Percentiles rank a stretch among this genome's conserved stretches.
These are phyloP conservation scores for Protobothrops flavoviridis DNA, from an alignment of 2,113 vertebrate species.

Conservation along the genomic window DNA sequence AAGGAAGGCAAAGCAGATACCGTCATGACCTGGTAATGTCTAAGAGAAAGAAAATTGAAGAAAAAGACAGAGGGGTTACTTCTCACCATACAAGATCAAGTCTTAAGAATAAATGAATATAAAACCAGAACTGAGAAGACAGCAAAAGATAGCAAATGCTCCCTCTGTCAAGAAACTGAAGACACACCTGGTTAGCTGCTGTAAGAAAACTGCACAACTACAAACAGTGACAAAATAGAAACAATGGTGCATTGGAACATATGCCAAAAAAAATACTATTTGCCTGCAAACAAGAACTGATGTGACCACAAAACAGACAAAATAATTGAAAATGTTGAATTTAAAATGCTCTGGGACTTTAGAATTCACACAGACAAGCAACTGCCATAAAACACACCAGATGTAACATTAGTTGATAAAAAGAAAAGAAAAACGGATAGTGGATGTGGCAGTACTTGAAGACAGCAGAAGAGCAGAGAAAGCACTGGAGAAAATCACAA, in stretches of 20 bases:
- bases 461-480: neutral
- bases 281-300: neutral
- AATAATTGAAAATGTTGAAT: neutral
- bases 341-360: neutral
- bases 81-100: neutral
- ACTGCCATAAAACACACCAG: neutral
- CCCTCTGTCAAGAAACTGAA: neutral
- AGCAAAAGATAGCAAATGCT: neutral
- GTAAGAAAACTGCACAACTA: neutral
- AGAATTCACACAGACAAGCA: neutral
- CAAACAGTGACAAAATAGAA: neutral
- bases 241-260: neutral
- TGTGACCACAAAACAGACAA: too few relatives aligned
- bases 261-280: neutral
- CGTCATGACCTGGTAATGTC: neutral
- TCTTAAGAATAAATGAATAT: neutral
- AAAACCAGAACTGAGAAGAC: neutral
- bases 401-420: neutral
- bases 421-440: neutral
- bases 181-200: neutral
- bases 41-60: neutral
- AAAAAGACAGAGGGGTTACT: neutral
- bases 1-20: neutral
- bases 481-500: neutral
- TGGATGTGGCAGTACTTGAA: neutral